These are phyloP conservation scores for Drosophila kanekoi DNA, from an alignment of 2,888 invertebrate species.

Conservation along the genomic window DNA sequence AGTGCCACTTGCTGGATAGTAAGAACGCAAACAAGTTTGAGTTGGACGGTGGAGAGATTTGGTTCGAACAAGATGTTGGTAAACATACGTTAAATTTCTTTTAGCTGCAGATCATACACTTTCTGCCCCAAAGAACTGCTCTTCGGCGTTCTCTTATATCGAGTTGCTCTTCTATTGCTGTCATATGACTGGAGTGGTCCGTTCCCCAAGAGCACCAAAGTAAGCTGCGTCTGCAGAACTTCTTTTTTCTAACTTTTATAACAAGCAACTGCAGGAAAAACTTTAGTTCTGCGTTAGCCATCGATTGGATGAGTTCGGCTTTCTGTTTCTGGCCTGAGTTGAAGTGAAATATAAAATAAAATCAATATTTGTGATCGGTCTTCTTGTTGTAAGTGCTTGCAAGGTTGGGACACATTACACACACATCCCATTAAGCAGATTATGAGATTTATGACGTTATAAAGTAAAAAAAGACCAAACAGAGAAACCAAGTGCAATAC, in stretches of 20 bases:
- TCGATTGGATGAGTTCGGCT: conserved; percentile 68
- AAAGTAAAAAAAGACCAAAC: background rate
- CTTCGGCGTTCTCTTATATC: conserved; percentile 32
- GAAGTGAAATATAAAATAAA: conserved; percentile 40
- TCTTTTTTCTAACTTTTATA: conserved; percentile 74
- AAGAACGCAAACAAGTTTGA: conserved; percentile 62
- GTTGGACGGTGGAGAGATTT: conserved; percentile 59
- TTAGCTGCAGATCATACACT: conserved; percentile 44
- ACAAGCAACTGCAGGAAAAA: conserved; percentile 65
- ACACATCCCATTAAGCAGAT: conserved; percentile 2
- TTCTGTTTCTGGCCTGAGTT: conserved; percentile 22
- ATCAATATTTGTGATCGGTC: conserved; percentile 22
- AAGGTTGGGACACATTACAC: background rate
- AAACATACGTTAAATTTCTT: conserved; percentile 61
- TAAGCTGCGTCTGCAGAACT: conserved; percentile 63
- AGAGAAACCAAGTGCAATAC: background rate
- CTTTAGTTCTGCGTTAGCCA: conserved; percentile 74
- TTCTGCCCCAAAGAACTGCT: conserved; percentile 20
- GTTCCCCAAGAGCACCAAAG: conserved; percentile 27
- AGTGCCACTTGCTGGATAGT: conserved; percentile 2
- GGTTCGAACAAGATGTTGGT: conserved; percentile 32
- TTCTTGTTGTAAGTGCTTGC: conserved; percentile 12
- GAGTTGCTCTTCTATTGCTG: conserved; percentile 26
- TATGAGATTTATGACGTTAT: conserved; percentile 4
- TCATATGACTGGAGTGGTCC: conserved; percentile 3